These are phyloP conservation scores for Drosophila tani DNA, from an alignment of 1,140 invertebrate genomes.

Conservation along the genomic window DNA sequence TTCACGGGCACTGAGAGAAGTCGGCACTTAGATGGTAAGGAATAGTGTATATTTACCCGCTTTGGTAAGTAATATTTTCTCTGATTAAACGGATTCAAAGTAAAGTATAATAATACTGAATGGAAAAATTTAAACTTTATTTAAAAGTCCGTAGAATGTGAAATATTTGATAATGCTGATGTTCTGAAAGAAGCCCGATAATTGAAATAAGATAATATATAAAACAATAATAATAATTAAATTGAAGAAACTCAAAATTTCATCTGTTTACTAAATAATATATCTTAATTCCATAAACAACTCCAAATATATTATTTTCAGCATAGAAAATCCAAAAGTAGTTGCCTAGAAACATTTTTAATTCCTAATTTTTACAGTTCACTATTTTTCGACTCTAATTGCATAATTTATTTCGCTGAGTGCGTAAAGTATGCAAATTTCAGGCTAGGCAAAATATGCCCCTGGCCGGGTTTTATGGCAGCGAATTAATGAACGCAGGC, in stretches of 20 bases:
- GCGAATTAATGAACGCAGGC: constrained; percentile 81
- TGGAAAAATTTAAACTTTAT: no score
- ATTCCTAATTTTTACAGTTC: neutral
- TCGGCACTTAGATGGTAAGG: accelerated
- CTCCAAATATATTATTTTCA: no score
- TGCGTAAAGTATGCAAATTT: constrained; percentile 74
- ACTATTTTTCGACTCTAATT: neutral
- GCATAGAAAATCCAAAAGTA: neutral
- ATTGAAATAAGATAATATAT: neutral
- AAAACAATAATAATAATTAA: neutral
- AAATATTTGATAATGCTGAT: neutral
- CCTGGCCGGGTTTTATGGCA: constrained; percentile 73
- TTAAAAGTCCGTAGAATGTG: neutral
- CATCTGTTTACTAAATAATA: neutral
- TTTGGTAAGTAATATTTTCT: neutral
- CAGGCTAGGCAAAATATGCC: constrained; percentile 74
- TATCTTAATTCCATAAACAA: no score
- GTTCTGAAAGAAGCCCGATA: neutral
- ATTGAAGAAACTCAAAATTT: neutral
- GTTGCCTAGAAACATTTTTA: neutral
- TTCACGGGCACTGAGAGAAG: neutral
- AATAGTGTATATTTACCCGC: no score
- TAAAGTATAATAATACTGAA: no score
- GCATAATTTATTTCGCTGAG: neutral
- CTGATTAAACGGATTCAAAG: no score